Evolutionary conservation across 2,113 vertebrate genomes (phyloP).

Genomic region (Pachypanchax playfairii): DNA sequence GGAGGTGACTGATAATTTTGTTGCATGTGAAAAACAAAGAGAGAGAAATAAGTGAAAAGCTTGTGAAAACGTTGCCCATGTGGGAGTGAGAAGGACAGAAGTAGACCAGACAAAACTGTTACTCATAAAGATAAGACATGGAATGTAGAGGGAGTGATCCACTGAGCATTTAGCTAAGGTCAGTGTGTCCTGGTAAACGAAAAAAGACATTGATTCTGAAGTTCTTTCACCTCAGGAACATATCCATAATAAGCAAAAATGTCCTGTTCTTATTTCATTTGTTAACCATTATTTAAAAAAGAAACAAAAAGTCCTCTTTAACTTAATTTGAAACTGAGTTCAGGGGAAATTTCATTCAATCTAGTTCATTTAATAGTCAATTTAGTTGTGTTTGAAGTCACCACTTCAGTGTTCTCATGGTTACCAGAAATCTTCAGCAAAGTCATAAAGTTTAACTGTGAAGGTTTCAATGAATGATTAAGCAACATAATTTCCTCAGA

Average conservation of each 20-base stretch:
- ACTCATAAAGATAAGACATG: slow-evolving; percentile 32
- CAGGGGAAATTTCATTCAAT: neutral
- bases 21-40: neutral
- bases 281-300: neutral
- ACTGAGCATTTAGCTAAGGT: slow-evolving; percentile 20
- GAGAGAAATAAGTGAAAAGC: neutral
- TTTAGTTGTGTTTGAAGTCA: neutral
- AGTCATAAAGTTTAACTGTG: slow-evolving; percentile 36
- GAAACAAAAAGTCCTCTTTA: neutral
- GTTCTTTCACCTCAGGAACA: slow-evolving; percentile 3
- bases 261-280: neutral
- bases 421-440: slow-evolving; percentile 14
- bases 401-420: neutral
- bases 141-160: slow-evolving; percentile 50
- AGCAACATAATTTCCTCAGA: slow-evolving; percentile 4
- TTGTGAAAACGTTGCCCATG: neutral
- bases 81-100: neutral
- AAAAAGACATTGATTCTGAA: slow-evolving; percentile 4
- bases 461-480: slow-evolving; percentile 36
- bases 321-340: neutral
- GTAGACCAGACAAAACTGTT: slow-evolving; percentile 2
- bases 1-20: slow-evolving; percentile 22
- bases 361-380: neutral
- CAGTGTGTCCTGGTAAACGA: slow-evolving; percentile 4
- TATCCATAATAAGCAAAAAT: too few species aligned